Base-by-base conservation (phyloP, 2,888 invertebrate species). In the Campoletis raptor region DNA sequence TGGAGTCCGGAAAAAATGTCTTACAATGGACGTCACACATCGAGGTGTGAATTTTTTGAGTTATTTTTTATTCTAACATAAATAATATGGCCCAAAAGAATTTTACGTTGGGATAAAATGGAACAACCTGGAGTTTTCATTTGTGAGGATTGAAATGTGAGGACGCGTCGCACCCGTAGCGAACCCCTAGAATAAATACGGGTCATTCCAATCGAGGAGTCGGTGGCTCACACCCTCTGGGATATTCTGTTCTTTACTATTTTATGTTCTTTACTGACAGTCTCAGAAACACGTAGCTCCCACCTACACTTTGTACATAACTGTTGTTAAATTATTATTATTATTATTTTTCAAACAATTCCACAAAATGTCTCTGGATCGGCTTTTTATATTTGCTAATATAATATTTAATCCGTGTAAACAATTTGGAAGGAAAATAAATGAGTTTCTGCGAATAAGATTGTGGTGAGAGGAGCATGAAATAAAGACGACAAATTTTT, bases 1-100 rank as follows among this genome's bases (percentile, higher is more conserved):
- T 45, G 48, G 67, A 79, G 37, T 57, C 74, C 40, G 4, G 64
- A 80, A 69, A 48, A 76, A 61, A 36, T 67, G 70, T 9, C 52
- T 48, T 40, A 37, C 48, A 66, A 78, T 72, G 78, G 21, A 36
- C 42, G 4, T 24, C 42, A 5, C 61, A 30, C 48, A 18, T n/a
- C 48, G 30, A 30, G 12, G 24, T 61, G 40, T 66, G 8, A n/a
- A 61, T 24, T 40, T 69, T 24, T 24, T 3, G 3, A 24, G 10
- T 64, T 30, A 24, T 18, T 64, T 12, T 6, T 15, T 12, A 69
- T 21, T 6, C 10, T n/a, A n/a, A 40, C 40, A 10, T 40, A 37
- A 67, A 67, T 37, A 40, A 40, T 40, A 12, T 40, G 7, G 66
- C 40, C 2, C 18, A 67, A 37, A 67, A n/a, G 18, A 67, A n/a